Conservation (phyloP, 2,797 vertebrate species). For the Sebastes diploproa region DNA sequence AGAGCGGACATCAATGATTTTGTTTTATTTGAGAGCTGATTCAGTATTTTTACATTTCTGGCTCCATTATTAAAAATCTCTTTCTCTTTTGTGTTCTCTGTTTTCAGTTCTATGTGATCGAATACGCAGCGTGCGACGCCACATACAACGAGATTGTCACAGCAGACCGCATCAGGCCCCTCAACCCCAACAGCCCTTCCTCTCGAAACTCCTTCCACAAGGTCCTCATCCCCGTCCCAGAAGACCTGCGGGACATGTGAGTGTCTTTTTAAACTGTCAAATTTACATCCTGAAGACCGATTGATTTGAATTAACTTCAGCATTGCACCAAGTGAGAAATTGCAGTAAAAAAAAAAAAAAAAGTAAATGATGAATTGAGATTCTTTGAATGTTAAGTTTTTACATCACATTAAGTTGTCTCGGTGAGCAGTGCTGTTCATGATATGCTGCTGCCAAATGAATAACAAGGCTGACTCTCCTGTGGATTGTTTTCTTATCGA, state of each 20-base stretch:
- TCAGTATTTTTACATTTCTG: not conserved
- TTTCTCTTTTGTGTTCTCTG: not conserved
- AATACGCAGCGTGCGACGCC: constrained; percentile 92
- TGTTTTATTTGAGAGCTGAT: not conserved
- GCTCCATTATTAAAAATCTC: not conserved
- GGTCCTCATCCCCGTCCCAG: constrained; percentile 87
- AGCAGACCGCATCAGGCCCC: constrained; percentile 89
- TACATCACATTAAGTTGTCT: not conserved
- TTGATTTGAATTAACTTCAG: not conserved
- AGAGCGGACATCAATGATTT: not conserved
- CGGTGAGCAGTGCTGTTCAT: not conserved
- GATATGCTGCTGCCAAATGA: not conserved
- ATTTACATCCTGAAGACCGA: not conserved
- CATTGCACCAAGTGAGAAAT: not conserved
- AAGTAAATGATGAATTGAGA: not conserved
- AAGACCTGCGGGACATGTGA: constrained; percentile 93
- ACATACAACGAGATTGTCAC: constrained; percentile 96
- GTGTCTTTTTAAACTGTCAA: constrained; percentile 31
- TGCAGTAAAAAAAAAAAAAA: not conserved
- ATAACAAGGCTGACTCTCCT: constrained; percentile 15
- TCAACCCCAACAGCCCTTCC: constrained; percentile 91
- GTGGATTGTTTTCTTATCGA: constrained; percentile 43
- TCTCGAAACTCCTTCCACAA: constrained; percentile 89
- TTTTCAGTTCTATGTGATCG: constrained; percentile 92
- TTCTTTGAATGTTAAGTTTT: not conserved